Evolutionary conservation across 2,888 invertebrate genomes (phyloP), one percentile per base, ranked within the genome.

Genomic region (Atrina japonica): DNA sequence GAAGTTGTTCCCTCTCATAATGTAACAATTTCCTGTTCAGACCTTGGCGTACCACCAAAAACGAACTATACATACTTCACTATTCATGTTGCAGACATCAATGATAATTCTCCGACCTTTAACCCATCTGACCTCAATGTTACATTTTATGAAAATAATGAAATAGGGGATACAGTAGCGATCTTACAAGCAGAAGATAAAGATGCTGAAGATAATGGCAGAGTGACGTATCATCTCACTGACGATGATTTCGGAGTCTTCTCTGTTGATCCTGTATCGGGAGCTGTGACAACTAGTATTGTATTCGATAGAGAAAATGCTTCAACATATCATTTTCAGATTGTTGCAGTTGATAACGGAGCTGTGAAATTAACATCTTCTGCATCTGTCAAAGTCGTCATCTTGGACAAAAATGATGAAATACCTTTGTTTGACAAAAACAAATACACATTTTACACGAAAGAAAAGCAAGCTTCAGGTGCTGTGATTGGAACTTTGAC

Each of bases 31-130:
- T 61, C 75, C 7, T 88, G 88, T 59, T 73, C 79, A 18, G 89
- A 89, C 78, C 60, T 66, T 3, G 89, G 88, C 0, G 65, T 50
- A 5, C 84, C 86, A 0, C 77, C 83, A 2, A 72, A 82, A 59
- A 69, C 79, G 5, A 81, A 83, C 23, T 47, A 60, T 3, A 81
- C 83, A 16, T 75, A 72, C 56, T 80, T 89, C 50, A 61, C 75
- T 11, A 80, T 89, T 14, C 74, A 77, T 50, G 82, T 89, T 5
- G 63, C 71, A 6, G 89, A 89, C 73, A 75, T 80, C 43, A 89
- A 89, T 74, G 89, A 89, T 75, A 83, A 88, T 71, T 56, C 71
- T 2, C 89, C 89, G 0, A 55, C 77, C 21, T 89, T 89, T 69
- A 73, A 74, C 2, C 70, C 81, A 49, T 30, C 73, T 5, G 70